Percentiles rank a stretch among this genome's conserved stretches.
phyloP scores from a whole-genome alignment of 1,140 invertebrate genomes.

The Heliconius hewitsoni region DNA sequence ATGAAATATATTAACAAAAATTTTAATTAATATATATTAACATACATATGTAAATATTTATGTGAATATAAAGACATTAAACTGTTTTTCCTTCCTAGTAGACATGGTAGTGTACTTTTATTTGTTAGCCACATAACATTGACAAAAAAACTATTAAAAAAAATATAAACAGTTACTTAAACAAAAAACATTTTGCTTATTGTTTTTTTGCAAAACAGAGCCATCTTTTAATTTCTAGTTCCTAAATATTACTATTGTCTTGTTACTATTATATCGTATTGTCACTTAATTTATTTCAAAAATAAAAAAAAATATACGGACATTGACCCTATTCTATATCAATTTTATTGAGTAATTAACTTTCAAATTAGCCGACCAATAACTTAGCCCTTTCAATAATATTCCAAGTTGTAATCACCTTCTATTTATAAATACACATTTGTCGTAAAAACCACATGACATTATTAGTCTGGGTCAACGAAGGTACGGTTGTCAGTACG shows the following conservation, averaged over 20 bases:
- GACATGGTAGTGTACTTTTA: too few relatives aligned
- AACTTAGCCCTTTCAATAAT: background rate
- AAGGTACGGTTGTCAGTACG: constrained; percentile 58
- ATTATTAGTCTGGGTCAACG: constrained; percentile 49
- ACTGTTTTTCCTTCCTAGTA: background rate
- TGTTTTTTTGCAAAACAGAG: background rate
- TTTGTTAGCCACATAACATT: background rate
- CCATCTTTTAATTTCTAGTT: too few relatives aligned
- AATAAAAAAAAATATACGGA: background rate
- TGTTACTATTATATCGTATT: too few relatives aligned
- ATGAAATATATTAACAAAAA: background rate
- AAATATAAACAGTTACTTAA: background rate
- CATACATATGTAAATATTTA: background rate
- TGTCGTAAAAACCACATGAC: background rate
- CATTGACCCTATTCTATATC: too few relatives aligned
- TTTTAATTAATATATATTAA: background rate
- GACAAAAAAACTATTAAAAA: background rate
- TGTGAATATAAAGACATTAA: background rate
- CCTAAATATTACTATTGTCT: background rate
- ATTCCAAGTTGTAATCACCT: background rate
- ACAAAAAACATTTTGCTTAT: background rate
- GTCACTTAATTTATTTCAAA: background rate
- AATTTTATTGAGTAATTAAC: background rate
- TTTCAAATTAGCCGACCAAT: background rate
- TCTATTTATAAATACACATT: background rate